Conservation (phyloP, 35 echinoderm and acorn worm species). For the Apostichopus japonicus region DNA sequence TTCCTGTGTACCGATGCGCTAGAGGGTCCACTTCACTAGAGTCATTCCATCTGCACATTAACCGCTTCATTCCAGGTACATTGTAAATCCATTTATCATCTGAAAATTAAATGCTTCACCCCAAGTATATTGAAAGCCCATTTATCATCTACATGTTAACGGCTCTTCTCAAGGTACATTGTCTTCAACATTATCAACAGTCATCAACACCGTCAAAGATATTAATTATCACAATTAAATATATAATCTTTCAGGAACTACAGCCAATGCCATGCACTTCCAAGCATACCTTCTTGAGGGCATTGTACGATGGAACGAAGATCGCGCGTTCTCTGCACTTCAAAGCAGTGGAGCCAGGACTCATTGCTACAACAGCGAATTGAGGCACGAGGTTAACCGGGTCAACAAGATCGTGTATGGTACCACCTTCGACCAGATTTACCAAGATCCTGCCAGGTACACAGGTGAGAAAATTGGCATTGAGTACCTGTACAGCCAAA, state of each 20-base stretch:
- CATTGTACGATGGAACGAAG: constrained; percentile 34
- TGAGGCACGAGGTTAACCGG: constrained; percentile 8
- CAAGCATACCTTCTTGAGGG: constrained; percentile 65
- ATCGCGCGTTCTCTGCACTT: constrained; percentile 17
- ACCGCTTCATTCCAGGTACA: constrained; percentile 70
- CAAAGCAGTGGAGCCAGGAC: not conserved
- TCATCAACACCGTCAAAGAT: not conserved
- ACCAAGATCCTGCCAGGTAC: constrained; percentile 16
- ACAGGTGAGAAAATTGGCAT: constrained; percentile 81
- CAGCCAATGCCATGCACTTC: constrained; percentile 34
- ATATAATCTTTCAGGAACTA: constrained; percentile 42
- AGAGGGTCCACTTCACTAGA: constrained; percentile 76
- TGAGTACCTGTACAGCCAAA: constrained; percentile 77
- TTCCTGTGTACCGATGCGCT: constrained; percentile 75
- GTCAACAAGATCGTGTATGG: constrained; percentile 16
- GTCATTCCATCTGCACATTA: constrained; percentile 80
- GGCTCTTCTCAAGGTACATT: not conserved
- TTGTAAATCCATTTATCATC: too few relatives aligned
- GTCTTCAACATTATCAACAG: not conserved
- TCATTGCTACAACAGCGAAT: not conserved
- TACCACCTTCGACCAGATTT: not conserved
- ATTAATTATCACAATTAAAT: not conserved
- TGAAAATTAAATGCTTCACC: too few relatives aligned
- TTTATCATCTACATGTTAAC: not conserved
- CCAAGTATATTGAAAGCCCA: too few relatives aligned